phyloP scores from a whole-genome alignment of 2,888 invertebrate genomes.

The Cheilosia urbana region DNA sequence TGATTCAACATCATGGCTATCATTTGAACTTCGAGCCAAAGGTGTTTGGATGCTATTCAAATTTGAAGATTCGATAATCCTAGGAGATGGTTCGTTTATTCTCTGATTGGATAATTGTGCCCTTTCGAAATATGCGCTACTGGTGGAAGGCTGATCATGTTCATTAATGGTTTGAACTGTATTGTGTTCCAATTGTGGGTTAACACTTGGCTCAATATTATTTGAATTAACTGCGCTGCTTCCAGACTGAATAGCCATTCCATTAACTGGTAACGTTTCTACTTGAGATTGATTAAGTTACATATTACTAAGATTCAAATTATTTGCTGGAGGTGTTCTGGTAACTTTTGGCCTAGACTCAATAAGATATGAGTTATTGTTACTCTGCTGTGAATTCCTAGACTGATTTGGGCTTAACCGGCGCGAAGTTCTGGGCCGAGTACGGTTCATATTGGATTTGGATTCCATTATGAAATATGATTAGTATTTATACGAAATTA shows the following conservation, averaged over 20 bases:
- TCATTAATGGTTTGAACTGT: background rate
- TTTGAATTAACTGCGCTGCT: background rate
- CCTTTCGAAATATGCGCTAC: background rate
- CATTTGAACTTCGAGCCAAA: background rate
- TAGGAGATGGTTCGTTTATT: background rate
- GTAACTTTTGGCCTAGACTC: background rate
- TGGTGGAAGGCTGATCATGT: background rate
- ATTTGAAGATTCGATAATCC: background rate
- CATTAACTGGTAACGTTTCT: background rate
- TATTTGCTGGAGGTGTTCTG: constrained; percentile 1
- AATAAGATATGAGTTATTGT: background rate
- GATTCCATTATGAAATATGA: background rate
- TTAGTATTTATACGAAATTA: background rate
- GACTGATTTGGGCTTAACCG: background rate
- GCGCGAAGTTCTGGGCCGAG: background rate
- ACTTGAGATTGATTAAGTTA: background rate
- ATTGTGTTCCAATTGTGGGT: background rate
- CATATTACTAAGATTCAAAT: background rate
- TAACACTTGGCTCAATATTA: too few relatives aligned
- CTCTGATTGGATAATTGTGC: background rate
- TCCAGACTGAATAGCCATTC: background rate
- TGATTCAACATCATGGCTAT: background rate
- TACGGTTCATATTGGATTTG: background rate
- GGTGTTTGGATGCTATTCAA: background rate
- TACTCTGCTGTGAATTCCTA: background rate